A percentile compares a stretch with the other conserved stretches of the same genome.
These are phyloP conservation scores for Diprion similis DNA, from an alignment of 1,140 invertebrate species.

Conservation along the genomic window DNA sequence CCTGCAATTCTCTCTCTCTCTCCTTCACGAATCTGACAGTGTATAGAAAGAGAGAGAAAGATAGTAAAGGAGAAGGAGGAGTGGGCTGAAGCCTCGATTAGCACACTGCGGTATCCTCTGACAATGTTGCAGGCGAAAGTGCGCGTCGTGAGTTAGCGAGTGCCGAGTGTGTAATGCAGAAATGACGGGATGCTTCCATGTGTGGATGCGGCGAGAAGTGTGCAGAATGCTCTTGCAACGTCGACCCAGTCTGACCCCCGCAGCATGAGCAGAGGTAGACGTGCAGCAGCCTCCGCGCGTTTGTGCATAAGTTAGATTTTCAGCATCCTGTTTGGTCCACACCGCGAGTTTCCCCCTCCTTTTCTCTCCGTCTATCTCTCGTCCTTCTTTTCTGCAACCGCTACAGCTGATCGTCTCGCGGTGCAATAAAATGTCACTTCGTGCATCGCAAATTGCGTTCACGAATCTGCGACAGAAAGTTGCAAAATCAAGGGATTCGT, in stretches of 20 bases:
- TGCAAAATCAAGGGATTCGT: no score
- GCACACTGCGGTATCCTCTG: no score
- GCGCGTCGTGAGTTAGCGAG: conserved; percentile 1
- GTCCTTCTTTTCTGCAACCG: neutral
- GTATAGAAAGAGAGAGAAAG: no score
- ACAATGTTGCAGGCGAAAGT: conserved; percentile 7
- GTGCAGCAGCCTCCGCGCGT: conserved; percentile 18
- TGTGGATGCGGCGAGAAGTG: conserved; percentile 31
- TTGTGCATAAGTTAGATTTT: conserved; percentile 36
- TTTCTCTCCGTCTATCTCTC: no score
- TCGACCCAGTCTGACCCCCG: conserved; percentile 42
- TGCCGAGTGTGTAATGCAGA: neutral
- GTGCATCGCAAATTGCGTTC: no score
- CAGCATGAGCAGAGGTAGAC: conserved; percentile 16
- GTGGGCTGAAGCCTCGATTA: no score
- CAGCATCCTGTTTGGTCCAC: conserved; percentile 37
- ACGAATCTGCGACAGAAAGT: no score
- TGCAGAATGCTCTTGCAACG: conserved; percentile 45
- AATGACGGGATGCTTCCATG: neutral
- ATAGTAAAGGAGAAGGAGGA: no score
- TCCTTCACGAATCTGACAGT: no score
- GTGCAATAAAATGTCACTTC: no score
- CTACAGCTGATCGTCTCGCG: no score
- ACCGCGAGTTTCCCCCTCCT: conserved; percentile 16
- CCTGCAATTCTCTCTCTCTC: no score